Percentiles rank a stretch among this genome's conserved stretches.
Conservation (phyloP, 2,113 vertebrate genomes). For the Scomber japonicus region DNA sequence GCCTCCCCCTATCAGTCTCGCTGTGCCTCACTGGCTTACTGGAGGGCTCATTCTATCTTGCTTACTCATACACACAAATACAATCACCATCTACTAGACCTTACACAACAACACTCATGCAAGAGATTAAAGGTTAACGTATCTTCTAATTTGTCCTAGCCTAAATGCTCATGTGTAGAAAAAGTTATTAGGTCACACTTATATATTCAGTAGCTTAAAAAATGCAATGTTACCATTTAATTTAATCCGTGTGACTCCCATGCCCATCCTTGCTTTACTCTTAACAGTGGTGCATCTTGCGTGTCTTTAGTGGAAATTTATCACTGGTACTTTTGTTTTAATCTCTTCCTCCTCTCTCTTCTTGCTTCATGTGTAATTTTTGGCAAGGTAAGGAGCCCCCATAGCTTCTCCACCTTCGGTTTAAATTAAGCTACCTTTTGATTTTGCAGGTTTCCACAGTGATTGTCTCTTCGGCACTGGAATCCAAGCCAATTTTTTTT, state of each 20-base stretch:
- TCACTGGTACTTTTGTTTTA: conserved; percentile 71
- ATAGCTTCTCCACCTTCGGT: conserved; percentile 54
- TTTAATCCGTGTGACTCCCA: conserved; percentile 27
- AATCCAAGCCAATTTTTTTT: conserved; percentile 19
- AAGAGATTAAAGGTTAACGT: not conserved
- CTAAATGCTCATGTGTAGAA: not conserved
- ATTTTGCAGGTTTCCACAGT: conserved; percentile 66
- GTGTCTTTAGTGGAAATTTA: conserved; percentile 9
- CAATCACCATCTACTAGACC: not conserved
- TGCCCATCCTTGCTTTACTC: conserved; percentile 62
- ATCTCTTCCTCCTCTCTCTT: conserved; percentile 78
- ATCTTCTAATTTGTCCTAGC: not conserved
- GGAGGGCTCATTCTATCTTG: conserved; percentile 41
- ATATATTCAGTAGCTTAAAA: not conserved
- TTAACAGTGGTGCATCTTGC: conserved; percentile 66
- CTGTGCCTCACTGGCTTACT: conserved; percentile 37
- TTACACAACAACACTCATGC: not conserved
- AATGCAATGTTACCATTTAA: too few relatives aligned
- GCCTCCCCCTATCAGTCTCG: conserved; percentile 69
- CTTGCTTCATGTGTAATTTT: conserved; percentile 85
- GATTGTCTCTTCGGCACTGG: conserved; percentile 4
- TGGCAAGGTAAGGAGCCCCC: conserved; percentile 86
- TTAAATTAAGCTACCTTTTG: conserved; percentile 40
- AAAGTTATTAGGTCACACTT: not conserved
- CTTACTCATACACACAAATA: conserved; percentile 18